Evolutionary conservation across 92 coral and sea anemone genomes (phyloP).

Genomic region (Phenganax stokvisi): DNA sequence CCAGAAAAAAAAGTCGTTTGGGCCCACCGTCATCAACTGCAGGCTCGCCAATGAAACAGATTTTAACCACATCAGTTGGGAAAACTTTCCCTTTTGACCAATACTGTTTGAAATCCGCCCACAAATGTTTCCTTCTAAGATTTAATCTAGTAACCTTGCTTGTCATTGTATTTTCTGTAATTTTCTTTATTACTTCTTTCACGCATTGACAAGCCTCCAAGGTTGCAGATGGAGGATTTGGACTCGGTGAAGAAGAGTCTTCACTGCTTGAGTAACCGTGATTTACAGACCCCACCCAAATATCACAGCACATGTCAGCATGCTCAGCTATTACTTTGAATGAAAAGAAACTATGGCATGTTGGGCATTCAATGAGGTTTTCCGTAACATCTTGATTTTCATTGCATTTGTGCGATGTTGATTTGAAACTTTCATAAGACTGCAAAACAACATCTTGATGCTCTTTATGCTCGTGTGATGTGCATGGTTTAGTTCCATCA

Average conservation of each 20-base stretch:
- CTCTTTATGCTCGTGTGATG: background rate
- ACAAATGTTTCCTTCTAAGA: conserved; percentile 19
- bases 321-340: background rate
- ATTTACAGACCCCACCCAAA: conserved; percentile 16
- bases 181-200: background rate
- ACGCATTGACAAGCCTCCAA: too few relatives aligned
- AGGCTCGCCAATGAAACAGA: conserved; percentile 28
- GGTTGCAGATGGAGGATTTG: too few relatives aligned
- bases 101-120: conserved; percentile 18
- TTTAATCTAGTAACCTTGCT: background rate
- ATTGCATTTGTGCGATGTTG: too few relatives aligned
- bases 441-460: too few relatives aligned
- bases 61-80: background rate
- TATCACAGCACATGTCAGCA: conserved; percentile 23
- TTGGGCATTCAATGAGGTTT: conserved; percentile 31
- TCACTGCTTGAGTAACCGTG: background rate
- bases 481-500: too few relatives aligned
- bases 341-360: conserved; percentile 28
- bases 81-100: background rate
- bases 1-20: background rate
- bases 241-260: background rate
- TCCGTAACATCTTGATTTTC: too few relatives aligned
- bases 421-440: background rate
- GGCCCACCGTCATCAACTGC: background rate
- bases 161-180: background rate